Conservation (phyloP, 2,888 invertebrate species). For the Hyposoter dolosus region DNA sequence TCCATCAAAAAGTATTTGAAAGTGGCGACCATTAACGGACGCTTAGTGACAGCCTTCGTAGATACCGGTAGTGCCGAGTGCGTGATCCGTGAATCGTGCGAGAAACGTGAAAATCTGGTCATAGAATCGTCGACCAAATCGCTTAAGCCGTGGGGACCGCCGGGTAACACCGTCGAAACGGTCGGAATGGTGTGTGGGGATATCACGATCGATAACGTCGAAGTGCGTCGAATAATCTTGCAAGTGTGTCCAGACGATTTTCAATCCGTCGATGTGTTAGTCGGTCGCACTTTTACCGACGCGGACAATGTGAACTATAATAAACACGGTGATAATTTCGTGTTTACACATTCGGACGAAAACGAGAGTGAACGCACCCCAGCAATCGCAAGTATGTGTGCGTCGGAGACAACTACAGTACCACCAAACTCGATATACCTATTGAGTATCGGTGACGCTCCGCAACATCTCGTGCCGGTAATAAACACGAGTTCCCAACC, state of each 20-base stretch:
- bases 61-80: conserved; percentile 48
- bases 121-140: background rate
- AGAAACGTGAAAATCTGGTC: background rate
- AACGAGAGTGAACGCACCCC: background rate
- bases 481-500: background rate
- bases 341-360: background rate
- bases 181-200: background rate
- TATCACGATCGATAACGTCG: background rate
- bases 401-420: background rate
- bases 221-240: background rate
- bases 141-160: conserved; percentile 37
- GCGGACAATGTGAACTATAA: background rate
- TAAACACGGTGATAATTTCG: conserved; percentile 1
- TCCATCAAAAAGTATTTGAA: conserved; percentile 9
- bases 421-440: background rate
- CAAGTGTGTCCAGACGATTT: conserved; percentile 19
- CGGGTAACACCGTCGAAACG: background rate
- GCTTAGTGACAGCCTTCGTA: background rate
- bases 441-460: background rate
- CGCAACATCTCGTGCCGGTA: background rate
- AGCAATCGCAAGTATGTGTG: background rate
- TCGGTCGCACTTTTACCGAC: conserved; percentile 42
- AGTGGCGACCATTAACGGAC: background rate
- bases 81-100: conserved; percentile 12
- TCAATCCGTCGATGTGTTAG: conserved; percentile 11